phyloP scores from a whole-genome alignment of 2,797 vertebrate species.

The Gadopsis marmoratus region DNA sequence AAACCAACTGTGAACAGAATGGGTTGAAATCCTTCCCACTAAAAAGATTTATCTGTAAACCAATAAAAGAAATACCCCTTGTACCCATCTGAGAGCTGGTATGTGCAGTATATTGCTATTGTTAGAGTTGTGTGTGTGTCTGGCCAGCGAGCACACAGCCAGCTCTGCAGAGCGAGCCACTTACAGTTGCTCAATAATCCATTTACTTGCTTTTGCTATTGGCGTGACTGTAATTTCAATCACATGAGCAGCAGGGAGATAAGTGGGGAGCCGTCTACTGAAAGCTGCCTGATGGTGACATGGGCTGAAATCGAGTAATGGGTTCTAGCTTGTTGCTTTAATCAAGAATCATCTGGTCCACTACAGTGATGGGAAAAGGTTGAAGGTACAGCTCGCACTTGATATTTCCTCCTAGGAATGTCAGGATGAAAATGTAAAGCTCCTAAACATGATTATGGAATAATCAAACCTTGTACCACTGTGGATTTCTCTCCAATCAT shows the following conservation, averaged over 20 bases:
- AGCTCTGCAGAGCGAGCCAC: constrained; percentile 55
- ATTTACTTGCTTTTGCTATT: constrained; percentile 74
- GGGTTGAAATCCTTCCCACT: constrained; percentile 23
- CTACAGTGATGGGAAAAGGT: constrained; percentile 51
- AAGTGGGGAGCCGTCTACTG: constrained; percentile 57
- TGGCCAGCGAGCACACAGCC: constrained; percentile 50
- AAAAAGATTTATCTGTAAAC: constrained; percentile 29
- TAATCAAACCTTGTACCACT: background rate
- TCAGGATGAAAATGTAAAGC: constrained; percentile 20
- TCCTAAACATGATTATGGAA: background rate
- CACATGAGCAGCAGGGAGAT: constrained; percentile 66
- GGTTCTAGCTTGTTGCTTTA: constrained; percentile 47
- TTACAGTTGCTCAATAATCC: constrained; percentile 79
- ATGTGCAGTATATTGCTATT: constrained; percentile 44
- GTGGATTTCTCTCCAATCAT: background rate
- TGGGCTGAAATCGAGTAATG: constrained; percentile 63
- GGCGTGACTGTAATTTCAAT: constrained; percentile 76
- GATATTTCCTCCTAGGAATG: constrained; percentile 10
- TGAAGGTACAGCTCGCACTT: background rate
- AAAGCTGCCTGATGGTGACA: constrained; percentile 67
- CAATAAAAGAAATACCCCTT: constrained; percentile 36
- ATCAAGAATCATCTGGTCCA: constrained; percentile 53
- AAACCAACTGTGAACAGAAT: constrained; percentile 20
- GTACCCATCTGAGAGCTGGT: constrained; percentile 40
- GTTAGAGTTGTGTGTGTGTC: constrained; percentile 38